phyloP scores from a whole-genome alignment of 2,888 invertebrate genomes.

The Muscina levida region DNA sequence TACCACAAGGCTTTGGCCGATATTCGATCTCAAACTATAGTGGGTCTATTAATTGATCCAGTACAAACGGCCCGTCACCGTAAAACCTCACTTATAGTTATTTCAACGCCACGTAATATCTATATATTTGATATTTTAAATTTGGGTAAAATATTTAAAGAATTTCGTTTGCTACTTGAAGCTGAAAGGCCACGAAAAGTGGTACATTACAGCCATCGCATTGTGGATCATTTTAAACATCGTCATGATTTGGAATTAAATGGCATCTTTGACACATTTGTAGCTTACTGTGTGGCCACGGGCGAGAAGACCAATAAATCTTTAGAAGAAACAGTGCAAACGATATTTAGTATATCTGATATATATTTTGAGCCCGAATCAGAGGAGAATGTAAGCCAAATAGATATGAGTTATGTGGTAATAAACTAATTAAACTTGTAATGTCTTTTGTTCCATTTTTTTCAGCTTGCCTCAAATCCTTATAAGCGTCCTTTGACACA shows the following conservation, averaged over 20 bases:
- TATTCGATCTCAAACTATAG: slow-evolving; percentile 67
- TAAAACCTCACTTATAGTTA: slow-evolving; percentile 67
- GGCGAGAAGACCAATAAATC: slow-evolving; percentile 63
- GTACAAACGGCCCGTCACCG: slow-evolving; percentile 69
- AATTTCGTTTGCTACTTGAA: slow-evolving; percentile 69
- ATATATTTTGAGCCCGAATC: slow-evolving; percentile 64
- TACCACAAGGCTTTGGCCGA: slow-evolving; percentile 73
- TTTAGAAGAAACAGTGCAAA: slow-evolving; percentile 66
- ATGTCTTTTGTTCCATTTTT: no score
- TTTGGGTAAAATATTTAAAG: slow-evolving; percentile 70
- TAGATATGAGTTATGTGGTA: no score
- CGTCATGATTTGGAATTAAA: slow-evolving; percentile 68
- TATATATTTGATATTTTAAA: slow-evolving; percentile 72
- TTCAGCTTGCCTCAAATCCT: slow-evolving; percentile 43
- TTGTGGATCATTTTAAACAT: slow-evolving; percentile 71
- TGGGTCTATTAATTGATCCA: slow-evolving; percentile 70
- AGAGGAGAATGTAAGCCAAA: slow-evolving; percentile 44
- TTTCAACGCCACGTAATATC: slow-evolving; percentile 68
- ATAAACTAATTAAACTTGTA: no score
- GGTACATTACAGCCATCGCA: slow-evolving; percentile 69
- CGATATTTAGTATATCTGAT: slow-evolving; percentile 68
- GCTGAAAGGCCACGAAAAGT: slow-evolving; percentile 70
- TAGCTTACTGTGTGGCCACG: slow-evolving; percentile 69
- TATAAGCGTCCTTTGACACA: slow-evolving; percentile 68
- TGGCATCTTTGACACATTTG: slow-evolving; percentile 72